Percentiles rank a stretch among this genome's conserved stretches.
Conservation (phyloP, 2,888 invertebrate species). For the Stenichneumon culpator region DNA sequence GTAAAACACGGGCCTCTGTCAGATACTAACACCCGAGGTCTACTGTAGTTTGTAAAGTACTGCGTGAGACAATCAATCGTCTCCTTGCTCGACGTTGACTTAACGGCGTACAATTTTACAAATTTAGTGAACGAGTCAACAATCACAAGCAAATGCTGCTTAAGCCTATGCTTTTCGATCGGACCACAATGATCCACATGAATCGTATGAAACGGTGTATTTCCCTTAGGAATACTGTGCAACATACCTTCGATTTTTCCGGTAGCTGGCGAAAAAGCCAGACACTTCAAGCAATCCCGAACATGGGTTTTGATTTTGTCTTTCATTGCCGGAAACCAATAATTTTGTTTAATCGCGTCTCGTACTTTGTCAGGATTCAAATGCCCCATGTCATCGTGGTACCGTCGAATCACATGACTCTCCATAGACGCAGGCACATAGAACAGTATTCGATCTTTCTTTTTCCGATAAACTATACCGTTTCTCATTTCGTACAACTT, state of each 20-base stretch:
- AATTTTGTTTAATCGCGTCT: constrained; percentile 52
- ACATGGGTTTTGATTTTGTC: constrained; percentile 42
- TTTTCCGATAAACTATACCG: too few species aligned
- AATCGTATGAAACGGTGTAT: constrained; percentile 56
- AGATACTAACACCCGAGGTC: constrained; percentile 69
- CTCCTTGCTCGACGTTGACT: constrained; percentile 66
- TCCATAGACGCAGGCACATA: constrained; percentile 65
- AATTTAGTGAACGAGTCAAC: constrained; percentile 76
- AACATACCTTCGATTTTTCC: constrained; percentile 67
- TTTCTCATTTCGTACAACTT: too few species aligned
- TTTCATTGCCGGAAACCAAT: constrained; percentile 62
- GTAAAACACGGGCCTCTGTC: constrained; percentile 78
- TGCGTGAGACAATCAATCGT: constrained; percentile 61
- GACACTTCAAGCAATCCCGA: constrained; percentile 67
- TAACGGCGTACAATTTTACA: constrained; percentile 69
- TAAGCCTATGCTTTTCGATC: constrained; percentile 72
- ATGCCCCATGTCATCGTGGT: constrained; percentile 70
- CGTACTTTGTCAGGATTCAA: constrained; percentile 64
- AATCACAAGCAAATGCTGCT: constrained; percentile 74
- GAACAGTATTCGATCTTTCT: constrained; percentile 63
- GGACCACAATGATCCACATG: constrained; percentile 66
- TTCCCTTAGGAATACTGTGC: constrained; percentile 66
- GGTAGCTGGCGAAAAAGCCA: constrained; percentile 51
- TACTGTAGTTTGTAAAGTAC: constrained; percentile 71
- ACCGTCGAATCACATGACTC: constrained; percentile 51